These are phyloP conservation scores for Carduelis carduelis DNA, from an alignment of 2,797 vertebrate genomes.

Conservation along the genomic window DNA sequence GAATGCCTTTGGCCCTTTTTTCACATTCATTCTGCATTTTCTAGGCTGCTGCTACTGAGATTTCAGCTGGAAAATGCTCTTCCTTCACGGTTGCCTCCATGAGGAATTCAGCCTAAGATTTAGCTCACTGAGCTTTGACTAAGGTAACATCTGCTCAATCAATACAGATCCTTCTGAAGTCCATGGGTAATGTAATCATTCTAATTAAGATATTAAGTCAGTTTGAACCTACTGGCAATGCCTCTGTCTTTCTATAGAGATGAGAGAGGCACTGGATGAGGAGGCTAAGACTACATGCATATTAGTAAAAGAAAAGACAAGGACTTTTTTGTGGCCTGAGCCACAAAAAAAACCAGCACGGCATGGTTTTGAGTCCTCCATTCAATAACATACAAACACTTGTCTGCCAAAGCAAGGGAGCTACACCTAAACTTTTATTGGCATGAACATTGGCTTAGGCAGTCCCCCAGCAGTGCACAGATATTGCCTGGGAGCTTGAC, in stretches of 20 bases:
- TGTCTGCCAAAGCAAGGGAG: neutral
- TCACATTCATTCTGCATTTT: neutral
- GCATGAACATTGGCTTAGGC: neutral
- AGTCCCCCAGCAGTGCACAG: accelerated
- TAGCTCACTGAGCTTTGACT: neutral
- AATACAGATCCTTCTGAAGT: neutral
- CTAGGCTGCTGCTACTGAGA: neutral
- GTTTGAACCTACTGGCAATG: neutral
- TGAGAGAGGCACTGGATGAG: neutral
- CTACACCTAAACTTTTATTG: neutral
- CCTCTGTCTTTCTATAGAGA: neutral
- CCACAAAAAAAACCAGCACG: accelerated
- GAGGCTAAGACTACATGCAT: neutral
- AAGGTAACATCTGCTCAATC: neutral
- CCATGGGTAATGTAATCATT: neutral
- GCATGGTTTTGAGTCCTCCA: neutral
- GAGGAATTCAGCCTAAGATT: neutral
- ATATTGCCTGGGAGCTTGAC: neutral
- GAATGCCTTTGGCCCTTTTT: neutral
- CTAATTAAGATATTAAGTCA: neutral
- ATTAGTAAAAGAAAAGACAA: neutral
- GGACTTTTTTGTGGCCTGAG: neutral
- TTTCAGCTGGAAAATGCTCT: neutral
- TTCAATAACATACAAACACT: neutral
- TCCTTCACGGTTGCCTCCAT: neutral